Conservation (phyloP, 2,797 vertebrate species). For the Eidolon dupreanum region DNA sequence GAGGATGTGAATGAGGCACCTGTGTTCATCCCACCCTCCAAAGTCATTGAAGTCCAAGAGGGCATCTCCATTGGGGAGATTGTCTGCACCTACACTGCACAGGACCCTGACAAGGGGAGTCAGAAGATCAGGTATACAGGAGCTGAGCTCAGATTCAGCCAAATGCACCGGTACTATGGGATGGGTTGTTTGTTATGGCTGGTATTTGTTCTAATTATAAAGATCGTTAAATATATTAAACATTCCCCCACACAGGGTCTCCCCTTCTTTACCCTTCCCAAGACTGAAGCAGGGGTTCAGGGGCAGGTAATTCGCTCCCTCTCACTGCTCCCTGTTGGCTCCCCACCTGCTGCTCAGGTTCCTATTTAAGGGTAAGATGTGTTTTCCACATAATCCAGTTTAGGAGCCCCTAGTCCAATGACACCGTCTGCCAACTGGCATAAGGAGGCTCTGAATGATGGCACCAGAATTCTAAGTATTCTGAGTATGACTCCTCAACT, state of each 20-base stretch:
- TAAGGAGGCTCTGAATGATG: neutral
- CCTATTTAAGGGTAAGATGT: neutral
- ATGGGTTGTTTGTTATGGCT: neutral
- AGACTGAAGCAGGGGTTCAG: neutral
- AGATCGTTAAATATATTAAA: neutral
- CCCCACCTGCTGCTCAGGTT: neutral
- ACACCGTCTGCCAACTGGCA: neutral
- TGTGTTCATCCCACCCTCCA: slow-evolving; percentile 84
- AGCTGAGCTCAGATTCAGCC: neutral
- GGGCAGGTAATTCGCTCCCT: neutral
- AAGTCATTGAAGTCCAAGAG: slow-evolving; percentile 82
- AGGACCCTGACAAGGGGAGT: slow-evolving; percentile 89
- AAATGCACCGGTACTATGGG: neutral
- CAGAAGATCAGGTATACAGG: slow-evolving; percentile 90
- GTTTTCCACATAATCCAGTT: neutral
- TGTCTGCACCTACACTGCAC: slow-evolving; percentile 86
- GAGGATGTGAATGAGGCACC: slow-evolving; percentile 93
- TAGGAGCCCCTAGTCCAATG: neutral
- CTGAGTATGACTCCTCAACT: neutral
- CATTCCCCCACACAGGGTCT: neutral
- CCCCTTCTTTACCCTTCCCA: neutral
- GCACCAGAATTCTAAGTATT: neutral
- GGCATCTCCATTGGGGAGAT: slow-evolving; percentile 62
- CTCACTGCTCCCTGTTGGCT: neutral
- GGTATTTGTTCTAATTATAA: neutral